Evolutionary conservation across 2,888 invertebrate genomes (phyloP), one percentile per base, ranked within the genome.

Genomic region (Lepas anatifera): DNA sequence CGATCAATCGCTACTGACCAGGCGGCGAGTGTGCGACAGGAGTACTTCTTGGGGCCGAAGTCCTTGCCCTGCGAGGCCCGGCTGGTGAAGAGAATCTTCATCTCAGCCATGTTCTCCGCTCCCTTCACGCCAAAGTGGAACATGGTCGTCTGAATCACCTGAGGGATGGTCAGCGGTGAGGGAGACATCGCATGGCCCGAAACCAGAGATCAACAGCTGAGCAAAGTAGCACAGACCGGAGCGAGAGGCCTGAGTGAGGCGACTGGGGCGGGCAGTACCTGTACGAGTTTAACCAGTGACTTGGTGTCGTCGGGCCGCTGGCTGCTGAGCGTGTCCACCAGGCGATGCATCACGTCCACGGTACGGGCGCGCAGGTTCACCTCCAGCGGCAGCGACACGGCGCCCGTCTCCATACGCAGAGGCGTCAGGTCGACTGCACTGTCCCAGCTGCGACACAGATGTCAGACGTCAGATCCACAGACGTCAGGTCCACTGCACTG

Each of bases 231-330:
- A n/a, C n/a, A n/a, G n/a, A n/a, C n/a, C n/a, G n/a, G n/a, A n/a
- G n/a, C n/a, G n/a, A n/a, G n/a, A n/a, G n/a, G n/a, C n/a, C n/a
- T n/a, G n/a, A n/a, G n/a, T n/a, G n/a, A n/a, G n/a, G n/a, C n/a
- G n/a, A n/a, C n/a, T n/a, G n/a, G n/a, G n/a, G n/a, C n/a, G n/a
- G n/a, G n/a, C n/a, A n/a, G n/a, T n/a, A 82, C 84, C 81, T 79
- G 82, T 80, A 73, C 81, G 79, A 83, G 80, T 76, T 77, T 77
- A 72, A 85, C 84, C 63, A 92, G 83, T 73, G 89, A 87, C 75
- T 88, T 87, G 0, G 90, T 92, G 76, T 94, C 91, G 76, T 93
- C 92, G 74, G 89, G 88, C 72, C 86, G 85, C 69, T 84, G 83
- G 11, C 81, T 79, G 70, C 90, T 79, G 79, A 93, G 82, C 75